These are phyloP conservation scores for Malacosoma neustria DNA, from an alignment of 2,888 invertebrate species.

Conservation along the genomic window DNA sequence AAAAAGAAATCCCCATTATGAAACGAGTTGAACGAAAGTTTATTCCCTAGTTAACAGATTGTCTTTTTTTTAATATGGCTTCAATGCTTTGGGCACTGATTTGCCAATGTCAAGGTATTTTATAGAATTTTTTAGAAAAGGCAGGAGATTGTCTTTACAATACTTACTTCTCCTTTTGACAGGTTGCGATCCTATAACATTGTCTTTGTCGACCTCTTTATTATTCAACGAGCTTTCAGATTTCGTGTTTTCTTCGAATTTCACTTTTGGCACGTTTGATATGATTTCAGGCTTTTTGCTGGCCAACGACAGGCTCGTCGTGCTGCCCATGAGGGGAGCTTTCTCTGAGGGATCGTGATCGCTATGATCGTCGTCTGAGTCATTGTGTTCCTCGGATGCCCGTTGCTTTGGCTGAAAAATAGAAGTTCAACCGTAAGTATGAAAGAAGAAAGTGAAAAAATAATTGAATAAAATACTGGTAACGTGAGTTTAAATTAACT, in stretches of 20 bases:
- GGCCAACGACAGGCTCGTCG: constrained; percentile 34
- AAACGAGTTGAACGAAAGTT: too few species aligned
- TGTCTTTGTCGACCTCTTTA: constrained; percentile 31
- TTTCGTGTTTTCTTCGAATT: constrained; percentile 40
- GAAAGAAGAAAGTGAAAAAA: too few species aligned
- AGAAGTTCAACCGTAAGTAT: too few species aligned
- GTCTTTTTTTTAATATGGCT: too few species aligned
- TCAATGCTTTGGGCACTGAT: too few species aligned
- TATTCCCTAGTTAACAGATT: too few species aligned
- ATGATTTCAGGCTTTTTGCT: constrained; percentile 57
- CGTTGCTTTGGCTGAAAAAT: constrained; percentile 42
- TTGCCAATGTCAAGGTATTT: too few species aligned
- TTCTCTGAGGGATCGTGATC: constrained; percentile 62
- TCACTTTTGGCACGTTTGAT: constrained; percentile 56
- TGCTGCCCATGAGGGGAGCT: constrained; percentile 64
- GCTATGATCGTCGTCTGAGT: constrained; percentile 54
- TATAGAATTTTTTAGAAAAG: too few species aligned
- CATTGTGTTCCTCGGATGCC: constrained; percentile 29
- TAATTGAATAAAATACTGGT: too few species aligned
- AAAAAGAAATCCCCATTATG: too few species aligned
- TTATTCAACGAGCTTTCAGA: constrained; percentile 24
- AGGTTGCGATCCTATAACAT: constrained; percentile 51
- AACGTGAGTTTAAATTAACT: too few species aligned
- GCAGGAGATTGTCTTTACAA: too few species aligned
- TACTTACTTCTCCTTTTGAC: constrained; percentile 64